These are phyloP conservation scores for Clarias platycephalus DNA, from an alignment of 2,797 vertebrate genomes.

Conservation along the genomic window DNA sequence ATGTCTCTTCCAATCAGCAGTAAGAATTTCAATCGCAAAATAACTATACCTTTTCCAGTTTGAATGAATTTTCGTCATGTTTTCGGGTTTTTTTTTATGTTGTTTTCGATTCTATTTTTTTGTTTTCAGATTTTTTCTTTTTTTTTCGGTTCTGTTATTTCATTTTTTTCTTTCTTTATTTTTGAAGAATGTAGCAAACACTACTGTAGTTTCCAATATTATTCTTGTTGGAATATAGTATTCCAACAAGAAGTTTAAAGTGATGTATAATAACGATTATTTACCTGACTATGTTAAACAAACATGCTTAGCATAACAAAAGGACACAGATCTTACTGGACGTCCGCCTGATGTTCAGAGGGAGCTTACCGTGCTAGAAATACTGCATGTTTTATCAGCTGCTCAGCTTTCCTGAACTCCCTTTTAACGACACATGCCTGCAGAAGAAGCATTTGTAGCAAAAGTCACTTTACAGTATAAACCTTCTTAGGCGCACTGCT, in stretches of 20 bases:
- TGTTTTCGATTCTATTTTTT: too few relatives aligned
- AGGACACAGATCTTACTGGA: neutral
- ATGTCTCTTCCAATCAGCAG: too few relatives aligned
- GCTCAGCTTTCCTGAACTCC: slow-evolving; percentile 98
- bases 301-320: neutral
- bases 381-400: slow-evolving; percentile 97
- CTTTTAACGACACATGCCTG: slow-evolving; percentile 98
- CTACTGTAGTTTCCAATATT: neutral
- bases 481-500: neutral
- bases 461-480: neutral
- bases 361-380: slow-evolving; percentile 90
- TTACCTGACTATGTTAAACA: neutral
- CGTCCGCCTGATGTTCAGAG: neutral
- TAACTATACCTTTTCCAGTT: too few relatives aligned
- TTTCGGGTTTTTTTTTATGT: too few relatives aligned
- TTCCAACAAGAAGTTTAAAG: neutral
- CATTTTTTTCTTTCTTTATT: too few relatives aligned
- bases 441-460: slow-evolving; percentile 26
- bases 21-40: too few relatives aligned
- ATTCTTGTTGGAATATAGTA: too few relatives aligned
- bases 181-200: neutral
- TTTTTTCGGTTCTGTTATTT: too few relatives aligned
- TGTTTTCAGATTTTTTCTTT: too few relatives aligned
- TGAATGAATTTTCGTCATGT: too few relatives aligned
- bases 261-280: neutral